Base-by-base conservation (phyloP, 2,113 vertebrate species). In the Cyanistes caeruleus region DNA sequence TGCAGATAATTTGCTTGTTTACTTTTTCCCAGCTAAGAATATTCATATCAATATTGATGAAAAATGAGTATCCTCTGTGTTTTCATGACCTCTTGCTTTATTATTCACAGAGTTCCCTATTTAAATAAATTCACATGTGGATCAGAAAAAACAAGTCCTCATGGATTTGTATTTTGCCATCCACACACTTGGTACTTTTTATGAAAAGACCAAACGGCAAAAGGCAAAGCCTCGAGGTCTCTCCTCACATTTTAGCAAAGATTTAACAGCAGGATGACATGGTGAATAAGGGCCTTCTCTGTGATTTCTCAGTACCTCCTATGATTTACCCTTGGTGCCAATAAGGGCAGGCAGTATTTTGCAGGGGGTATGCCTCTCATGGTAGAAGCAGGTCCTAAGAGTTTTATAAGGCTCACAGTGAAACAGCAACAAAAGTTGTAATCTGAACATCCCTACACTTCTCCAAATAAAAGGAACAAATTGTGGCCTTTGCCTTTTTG, bases 221-320 rank as follows among this genome's bases (percentile, higher is more conserved):
- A 86, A 93, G 93, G 91, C 86, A 91, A 90, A 95, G 83, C 83
- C 90, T 93, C 1, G 65, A 90, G 73, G 72, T 91, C 83, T 95
- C 49, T 80, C 86, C 90, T 96, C 93, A 89, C 85, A 84, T 96
- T 96, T 96, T 92, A 96, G 93, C 3, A 3, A 93, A 96, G 96
- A 96, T 96, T 97, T 96, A 96, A 65, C 93, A 84, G 95, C 37
- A 7, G 80, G 88, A 81, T 93, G 92, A 94, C 92, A 96, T 82
- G 64, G 92, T 93, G 95, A 97, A 92, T 93, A 92, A 96, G 86
- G 76, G 49, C 64, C 69, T 76, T 52, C 73, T 60, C 88, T 86
- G 92, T 94, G 96, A 93, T 97, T 96, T 96, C 77, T 95, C 92
- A 78, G 83, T 81, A 68, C 93, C 83, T 95, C 62, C 90, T 92